These are phyloP conservation scores for Orius insidiosus DNA, from an alignment of 1,140 invertebrate genomes.

Conservation along the genomic window DNA sequence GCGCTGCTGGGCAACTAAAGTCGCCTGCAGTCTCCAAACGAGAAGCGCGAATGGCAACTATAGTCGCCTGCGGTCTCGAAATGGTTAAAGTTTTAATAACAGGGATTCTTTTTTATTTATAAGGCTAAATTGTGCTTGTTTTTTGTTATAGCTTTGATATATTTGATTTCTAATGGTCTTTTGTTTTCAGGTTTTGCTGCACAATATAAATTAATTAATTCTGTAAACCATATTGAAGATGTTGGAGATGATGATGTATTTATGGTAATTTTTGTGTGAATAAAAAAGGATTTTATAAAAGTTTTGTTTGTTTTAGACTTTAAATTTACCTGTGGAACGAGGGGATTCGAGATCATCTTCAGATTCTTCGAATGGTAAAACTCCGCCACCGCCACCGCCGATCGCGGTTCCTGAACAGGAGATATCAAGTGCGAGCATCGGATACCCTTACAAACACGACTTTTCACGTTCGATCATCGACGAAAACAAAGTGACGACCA, in stretches of 20 bases:
- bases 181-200: conserved; percentile 19
- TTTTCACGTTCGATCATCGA: conserved; percentile 66
- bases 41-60: too few relatives aligned
- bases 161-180: background rate
- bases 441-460: conserved; percentile 38
- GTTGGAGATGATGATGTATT: conserved; percentile 68
- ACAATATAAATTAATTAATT: conserved; percentile 24
- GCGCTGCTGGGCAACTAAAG: too few relatives aligned
- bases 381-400: conserved; percentile 29
- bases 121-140: too few relatives aligned
- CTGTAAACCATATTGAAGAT: conserved; percentile 31
- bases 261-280: conserved; percentile 40
- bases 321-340: conserved; percentile 60
- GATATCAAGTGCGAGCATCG: background rate
- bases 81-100: too few relatives aligned
- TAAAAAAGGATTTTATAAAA: background rate
- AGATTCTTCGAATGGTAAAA: conserved; percentile 32
- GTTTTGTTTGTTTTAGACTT: conserved; percentile 39
- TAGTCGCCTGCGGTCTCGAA: too few relatives aligned
- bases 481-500: conserved; percentile 28
- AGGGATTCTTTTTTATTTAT: too few relatives aligned
- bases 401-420: conserved; percentile 23
- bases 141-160: too few relatives aligned
- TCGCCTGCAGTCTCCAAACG: too few relatives aligned
- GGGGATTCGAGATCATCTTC: conserved; percentile 46